Conservation (phyloP, 2,113 vertebrate species). For the Hiodon alosoides region DNA sequence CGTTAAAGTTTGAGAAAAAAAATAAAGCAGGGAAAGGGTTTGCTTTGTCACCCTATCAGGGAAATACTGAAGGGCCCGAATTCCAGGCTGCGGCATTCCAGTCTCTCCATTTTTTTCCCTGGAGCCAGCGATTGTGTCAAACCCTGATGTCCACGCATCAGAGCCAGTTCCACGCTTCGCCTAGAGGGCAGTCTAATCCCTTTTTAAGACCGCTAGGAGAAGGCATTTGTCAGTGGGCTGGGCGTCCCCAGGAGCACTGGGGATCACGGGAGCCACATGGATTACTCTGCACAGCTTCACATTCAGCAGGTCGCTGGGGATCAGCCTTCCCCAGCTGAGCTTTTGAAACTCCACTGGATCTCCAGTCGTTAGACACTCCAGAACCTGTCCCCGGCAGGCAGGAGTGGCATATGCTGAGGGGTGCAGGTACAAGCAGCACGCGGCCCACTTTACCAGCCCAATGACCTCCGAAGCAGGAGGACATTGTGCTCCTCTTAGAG, state of each 20-base stretch:
- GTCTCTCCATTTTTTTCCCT: no score
- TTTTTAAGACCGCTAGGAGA: neutral
- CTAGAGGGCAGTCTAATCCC: neutral
- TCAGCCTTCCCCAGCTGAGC: conserved; percentile 15
- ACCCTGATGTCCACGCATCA: no score
- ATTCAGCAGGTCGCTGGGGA: neutral
- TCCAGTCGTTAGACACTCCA: neutral
- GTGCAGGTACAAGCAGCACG: conserved; percentile 50
- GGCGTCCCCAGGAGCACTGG: neutral
- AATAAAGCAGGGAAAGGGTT: no score
- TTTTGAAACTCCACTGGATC: conserved; percentile 30
- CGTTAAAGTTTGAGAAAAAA: no score
- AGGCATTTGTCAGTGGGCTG: neutral
- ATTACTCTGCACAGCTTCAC: neutral
- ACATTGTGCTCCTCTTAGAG: conserved; percentile 20
- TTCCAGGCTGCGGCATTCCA: no score
- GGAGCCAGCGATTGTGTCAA: no score
- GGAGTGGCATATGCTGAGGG: conserved; percentile 55
- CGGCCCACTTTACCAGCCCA: conserved; percentile 43
- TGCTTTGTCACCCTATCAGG: no score
- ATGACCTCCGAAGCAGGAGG: neutral
- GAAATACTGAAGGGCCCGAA: no score
- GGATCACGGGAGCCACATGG: neutral
- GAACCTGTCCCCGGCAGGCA: conserved; percentile 36
- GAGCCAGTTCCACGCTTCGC: no score